Base-by-base conservation (phyloP, 1,140 invertebrate genomes). In the Augochlora pura region DNA sequence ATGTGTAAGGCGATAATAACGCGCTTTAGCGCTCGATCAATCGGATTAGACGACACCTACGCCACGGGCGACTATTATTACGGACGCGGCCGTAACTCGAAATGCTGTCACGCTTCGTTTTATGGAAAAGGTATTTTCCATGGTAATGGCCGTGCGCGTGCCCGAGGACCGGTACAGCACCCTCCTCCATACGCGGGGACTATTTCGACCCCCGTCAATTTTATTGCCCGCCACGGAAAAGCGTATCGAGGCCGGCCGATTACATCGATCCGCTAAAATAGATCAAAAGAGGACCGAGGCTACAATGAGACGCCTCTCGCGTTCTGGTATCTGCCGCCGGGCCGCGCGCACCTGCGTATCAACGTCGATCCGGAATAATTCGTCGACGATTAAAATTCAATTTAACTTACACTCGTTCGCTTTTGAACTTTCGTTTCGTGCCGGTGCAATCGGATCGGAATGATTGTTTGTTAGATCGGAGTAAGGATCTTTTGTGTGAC, bases 1-100 rank as follows among this genome's bases (percentile, higher is more conserved):
- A 85, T 85, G 67, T 82, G 83, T 79, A 82, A 86, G 84, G 83
- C 80, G 84, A 86, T 86, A 86, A 86, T 86, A 86, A 86, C 80
- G 83, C 80, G 65, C 83, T 86, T 80, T 86, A 82, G 68, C 74
- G 83, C 66, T 68, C 75, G 83, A 86, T 86, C 83, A 86, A 86
- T 86, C 82, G 84, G 83, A 86, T 86, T 86, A 86, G 62, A 42
- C 82, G 65, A 63, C 70, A 64, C 82, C 74, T 82, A 81, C 72
- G 72, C 38, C 21, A 46, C 32, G 27, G 32, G 49, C 75, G 82
- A 77, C 70, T 86, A 85, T 85, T 86, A 86, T 86, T 85, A 86
- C 75, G 62, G 70, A 16, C 69, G 46, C 12, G 71, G 65, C 68
- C 69, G 69, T 66, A 73, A 62, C 71, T 82, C 75, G 80, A 86